phyloP scores from a whole-genome alignment of 2,888 invertebrate species.

The Neoitamus cyanurus region DNA sequence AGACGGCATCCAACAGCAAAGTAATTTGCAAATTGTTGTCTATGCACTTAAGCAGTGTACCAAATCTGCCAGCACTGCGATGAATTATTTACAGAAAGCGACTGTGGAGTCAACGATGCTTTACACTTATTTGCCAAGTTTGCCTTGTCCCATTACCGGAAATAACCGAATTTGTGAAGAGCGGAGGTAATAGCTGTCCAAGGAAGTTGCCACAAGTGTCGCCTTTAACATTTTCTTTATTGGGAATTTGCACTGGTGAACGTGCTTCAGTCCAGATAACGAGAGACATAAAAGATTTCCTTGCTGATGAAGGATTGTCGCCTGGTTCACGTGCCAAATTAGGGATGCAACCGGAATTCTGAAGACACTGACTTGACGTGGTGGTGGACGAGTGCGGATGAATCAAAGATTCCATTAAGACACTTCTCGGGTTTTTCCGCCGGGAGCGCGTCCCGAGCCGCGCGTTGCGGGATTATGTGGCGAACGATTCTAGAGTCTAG shows the following conservation, averaged over 20 bases:
- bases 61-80: neutral
- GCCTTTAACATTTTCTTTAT: constrained; percentile 6
- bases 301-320: neutral
- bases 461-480: neutral
- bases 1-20: neutral
- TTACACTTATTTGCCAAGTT: neutral
- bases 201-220: neutral
- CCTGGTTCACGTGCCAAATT: neutral
- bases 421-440: neutral
- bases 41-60: neutral
- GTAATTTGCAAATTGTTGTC: constrained; percentile 11
- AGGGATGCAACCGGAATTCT: neutral
- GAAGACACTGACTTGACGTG: neutral
- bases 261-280: neutral
- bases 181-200: neutral
- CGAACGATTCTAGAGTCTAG: constrained; percentile 13
- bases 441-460: neutral
- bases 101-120: neutral
- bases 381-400: neutral
- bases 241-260: neutral
- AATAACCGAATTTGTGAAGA: neutral
- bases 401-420: constrained; percentile 36
- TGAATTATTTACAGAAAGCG: constrained; percentile 5
- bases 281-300: neutral
- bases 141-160: neutral